Conservation (phyloP, 2,888 invertebrate species). For the Sicus ferrugineus region DNA sequence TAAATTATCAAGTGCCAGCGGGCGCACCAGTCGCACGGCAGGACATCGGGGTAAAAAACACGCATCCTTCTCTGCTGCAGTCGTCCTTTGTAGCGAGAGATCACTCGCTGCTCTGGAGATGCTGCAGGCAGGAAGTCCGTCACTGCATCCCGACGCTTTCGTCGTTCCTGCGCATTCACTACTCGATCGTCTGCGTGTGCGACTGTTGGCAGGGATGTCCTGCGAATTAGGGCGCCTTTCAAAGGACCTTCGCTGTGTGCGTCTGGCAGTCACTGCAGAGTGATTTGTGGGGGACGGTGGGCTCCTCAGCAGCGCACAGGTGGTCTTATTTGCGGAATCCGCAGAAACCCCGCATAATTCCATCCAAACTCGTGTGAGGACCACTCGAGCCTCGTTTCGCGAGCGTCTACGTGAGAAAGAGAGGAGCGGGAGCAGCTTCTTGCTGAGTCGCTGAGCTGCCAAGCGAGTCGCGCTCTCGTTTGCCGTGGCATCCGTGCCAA, state of each 20-base stretch:
- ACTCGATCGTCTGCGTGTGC: slow-evolving; percentile 8
- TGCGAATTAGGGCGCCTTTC: slow-evolving; percentile 25
- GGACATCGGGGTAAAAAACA: slow-evolving; percentile 41
- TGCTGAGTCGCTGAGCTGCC: background rate
- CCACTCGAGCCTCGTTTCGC: no score
- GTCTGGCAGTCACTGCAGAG: slow-evolving; percentile 1
- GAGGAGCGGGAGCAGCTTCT: background rate
- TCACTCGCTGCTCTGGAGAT: slow-evolving; percentile 8
- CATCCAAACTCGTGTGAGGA: no score
- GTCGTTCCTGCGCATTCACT: background rate
- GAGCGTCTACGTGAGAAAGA: no score
- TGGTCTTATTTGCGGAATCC: background rate
- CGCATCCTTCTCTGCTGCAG: slow-evolving; percentile 16
- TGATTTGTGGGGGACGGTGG: slow-evolving; percentile 22
- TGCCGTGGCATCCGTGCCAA: background rate
- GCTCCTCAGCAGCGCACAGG: background rate
- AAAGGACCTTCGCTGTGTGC: background rate
- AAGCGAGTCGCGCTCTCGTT: background rate
- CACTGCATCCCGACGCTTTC: slow-evolving; percentile 7
- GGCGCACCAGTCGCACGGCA: slow-evolving; percentile 36
- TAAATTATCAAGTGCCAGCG: slow-evolving; percentile 55
- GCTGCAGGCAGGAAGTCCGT: background rate
- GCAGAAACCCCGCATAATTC: background rate
- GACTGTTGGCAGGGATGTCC: slow-evolving; percentile 16
- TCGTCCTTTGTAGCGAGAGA: no score